Evolutionary conservation across 2,113 vertebrate species (phyloP).

Genomic region (Stomatorhinus ivindoensis): DNA sequence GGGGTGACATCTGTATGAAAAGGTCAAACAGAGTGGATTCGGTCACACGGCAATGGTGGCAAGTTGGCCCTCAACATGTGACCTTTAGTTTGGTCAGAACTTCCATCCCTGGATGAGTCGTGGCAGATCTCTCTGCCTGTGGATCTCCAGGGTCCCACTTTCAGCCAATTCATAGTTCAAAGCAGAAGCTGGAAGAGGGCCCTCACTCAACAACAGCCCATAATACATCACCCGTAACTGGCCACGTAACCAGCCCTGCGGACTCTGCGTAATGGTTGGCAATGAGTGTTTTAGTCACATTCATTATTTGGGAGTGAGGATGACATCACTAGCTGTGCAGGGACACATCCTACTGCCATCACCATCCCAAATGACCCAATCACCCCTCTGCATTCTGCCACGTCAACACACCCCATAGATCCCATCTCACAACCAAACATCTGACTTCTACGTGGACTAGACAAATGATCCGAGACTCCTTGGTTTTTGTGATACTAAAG

Average conservation of each 20-base stretch:
- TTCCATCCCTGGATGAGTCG: no score
- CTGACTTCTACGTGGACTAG: neutral
- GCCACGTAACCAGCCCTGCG: neutral
- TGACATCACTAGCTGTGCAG: neutral
- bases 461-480: neutral
- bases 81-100: neutral
- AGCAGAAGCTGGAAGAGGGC: neutral
- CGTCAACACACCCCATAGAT: neutral
- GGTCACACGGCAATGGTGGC: neutral
- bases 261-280: neutral
- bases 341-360: neutral
- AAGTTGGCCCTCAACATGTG: neutral
- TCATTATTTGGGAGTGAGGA: neutral
- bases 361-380: neutral
- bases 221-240: neutral
- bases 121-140: neutral
- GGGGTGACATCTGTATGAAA: neutral
- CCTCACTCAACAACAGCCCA: neutral
- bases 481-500: neutral
- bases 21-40: neutral
- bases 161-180: neutral
- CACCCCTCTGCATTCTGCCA: neutral
- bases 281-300: neutral
- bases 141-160: neutral
- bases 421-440: neutral